phyloP scores from a whole-genome alignment of 2,797 vertebrate species.

The Anguilla marmorata region DNA sequence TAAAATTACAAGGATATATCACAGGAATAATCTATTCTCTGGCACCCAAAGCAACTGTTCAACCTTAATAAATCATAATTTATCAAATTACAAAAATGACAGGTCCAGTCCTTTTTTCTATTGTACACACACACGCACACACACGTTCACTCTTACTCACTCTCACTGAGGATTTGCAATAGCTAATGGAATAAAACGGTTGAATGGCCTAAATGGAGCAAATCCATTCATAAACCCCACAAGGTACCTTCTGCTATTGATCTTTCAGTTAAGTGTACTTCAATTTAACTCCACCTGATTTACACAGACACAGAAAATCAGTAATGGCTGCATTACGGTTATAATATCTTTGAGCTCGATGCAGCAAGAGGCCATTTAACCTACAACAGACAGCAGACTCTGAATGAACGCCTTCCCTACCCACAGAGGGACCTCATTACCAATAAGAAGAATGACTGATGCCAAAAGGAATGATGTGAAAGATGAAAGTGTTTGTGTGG shows the following conservation, averaged over 20 bases:
- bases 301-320: background rate
- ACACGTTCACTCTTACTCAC: background rate
- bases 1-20: background rate
- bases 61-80: background rate
- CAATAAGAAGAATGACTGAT: background rate
- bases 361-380: background rate
- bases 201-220: background rate
- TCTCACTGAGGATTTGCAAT: background rate
- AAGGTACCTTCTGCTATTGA: background rate
- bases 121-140: background rate
- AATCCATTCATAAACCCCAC: background rate
- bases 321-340: conserved; percentile 2
- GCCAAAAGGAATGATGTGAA: background rate
- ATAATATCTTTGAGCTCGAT: background rate
- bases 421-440: background rate
- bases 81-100: background rate
- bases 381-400: background rate
- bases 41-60: background rate
- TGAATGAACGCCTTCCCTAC: background rate
- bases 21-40: background rate
- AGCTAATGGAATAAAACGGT: background rate
- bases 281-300: background rate
- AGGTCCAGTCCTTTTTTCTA: background rate
- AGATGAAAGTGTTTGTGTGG: background rate
- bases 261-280: conserved; percentile 11